Base-by-base conservation (phyloP, 2,797 vertebrate genomes). In the Mormyrus hasselquistii region DNA sequence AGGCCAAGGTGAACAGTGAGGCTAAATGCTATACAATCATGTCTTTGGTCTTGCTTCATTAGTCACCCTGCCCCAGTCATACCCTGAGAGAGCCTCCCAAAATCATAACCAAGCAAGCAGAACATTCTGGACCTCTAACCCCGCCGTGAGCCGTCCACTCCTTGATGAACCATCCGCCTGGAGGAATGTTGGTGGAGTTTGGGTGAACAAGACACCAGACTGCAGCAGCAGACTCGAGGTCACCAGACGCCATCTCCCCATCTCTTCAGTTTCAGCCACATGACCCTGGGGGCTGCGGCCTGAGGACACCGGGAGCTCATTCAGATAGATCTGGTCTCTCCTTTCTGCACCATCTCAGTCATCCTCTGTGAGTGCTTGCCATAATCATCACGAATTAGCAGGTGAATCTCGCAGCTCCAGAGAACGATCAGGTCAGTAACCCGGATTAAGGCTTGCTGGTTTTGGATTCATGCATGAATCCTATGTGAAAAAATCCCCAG, bases 21-120 rank as follows among this genome's bases (percentile, higher is more conserved):
- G 52, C 29, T 55, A 92, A 92, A 89, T 89, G 88, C 91, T 90
- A 90, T 89, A 89, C 50, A 89, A 22, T 69, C 4, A 9, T 38
- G 9, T 25, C 6, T 29, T 83, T 12, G 41, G 12, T 76, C 65
- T n/a, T 10, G 47, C 69, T 52, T 44, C 73, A 41, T 47, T 50
- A 73, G 69, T 14, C 62, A 50, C 22, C n/a, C 79, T 82, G 47
- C 69, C 62, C 47, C 62, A 65, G 59, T 73, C 9, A 25, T 19
- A 19, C 44, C 44, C 57, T 12, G 16, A 50, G n/a, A 88, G 19
- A 19, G 44, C 16, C 4, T 16, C 47, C 7, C 44, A 34, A 88
- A 88, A 16, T 29, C 44, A 76, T 41, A 69, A 76, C 65, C 69
- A 44, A 76, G 69, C 29, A 29, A 34, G 65, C 47, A 41, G 47